Base-by-base conservation (phyloP, 2,888 invertebrate genomes). In the Drosophila neotestacea region DNA sequence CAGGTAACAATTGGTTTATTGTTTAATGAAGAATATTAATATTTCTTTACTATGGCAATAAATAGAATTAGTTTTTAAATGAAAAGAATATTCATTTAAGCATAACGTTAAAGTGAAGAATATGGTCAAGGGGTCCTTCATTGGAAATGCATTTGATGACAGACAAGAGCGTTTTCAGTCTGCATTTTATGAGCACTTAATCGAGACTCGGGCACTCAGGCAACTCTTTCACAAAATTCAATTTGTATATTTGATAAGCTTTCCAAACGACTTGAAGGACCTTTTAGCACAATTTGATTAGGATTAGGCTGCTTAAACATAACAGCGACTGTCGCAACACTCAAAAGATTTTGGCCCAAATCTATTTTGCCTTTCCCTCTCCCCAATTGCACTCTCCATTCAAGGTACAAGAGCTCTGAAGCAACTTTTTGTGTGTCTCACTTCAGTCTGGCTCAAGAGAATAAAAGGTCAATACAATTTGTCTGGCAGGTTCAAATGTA, bases 241-340 rank as follows among this genome's bases (percentile, higher is more conserved):
- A 64, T 64, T 60, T 59, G 36, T 58, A 30, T 59, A 41, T 59
- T 65, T 51, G 60, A 46, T 60, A 60, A 59, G 60, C 51, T 65
- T 22, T 11, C 10, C 47, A 13, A 30, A 11, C 22, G 27, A 1
- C 32, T 44, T 22, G n/a, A 22, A 58, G 27, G 30, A 50, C 64
- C 42, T 59, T 41, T 64, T 51, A 51, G 22, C n/a, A 22, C 60
- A 65, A 65, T 60, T 65, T 52, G 65, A 65, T 65, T 65, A 52
- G 54, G 52, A 52, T 52, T 46, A 52, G 36, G 22, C 51, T 22
- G 27, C 51, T 38, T 38, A 65, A 51, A 39, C 50, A 48, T 32
- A 48, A 63, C 58, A 36, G 28, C 42, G 48, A 60, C 60, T 28
- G 51, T 51, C 16, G 27, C 59, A 38, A 13, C 46, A 46, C 54